These are phyloP conservation scores for Scyliorhinus canicula DNA, from an alignment of 2,797 vertebrate genomes.

Conservation along the genomic window DNA sequence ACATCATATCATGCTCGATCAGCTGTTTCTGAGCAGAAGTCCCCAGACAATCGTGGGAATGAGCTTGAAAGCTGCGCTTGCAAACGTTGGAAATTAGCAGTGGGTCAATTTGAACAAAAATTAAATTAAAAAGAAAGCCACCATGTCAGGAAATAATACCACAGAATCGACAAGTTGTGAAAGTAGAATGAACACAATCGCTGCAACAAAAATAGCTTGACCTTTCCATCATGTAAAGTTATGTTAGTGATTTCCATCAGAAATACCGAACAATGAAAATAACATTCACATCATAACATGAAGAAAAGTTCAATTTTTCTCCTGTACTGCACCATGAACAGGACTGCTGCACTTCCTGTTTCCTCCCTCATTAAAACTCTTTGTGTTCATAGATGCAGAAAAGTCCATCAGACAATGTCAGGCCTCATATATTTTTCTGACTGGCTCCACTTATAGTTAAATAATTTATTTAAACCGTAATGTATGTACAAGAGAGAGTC, in stretches of 20 bases:
- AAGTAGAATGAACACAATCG: neutral
- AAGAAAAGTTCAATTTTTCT: neutral
- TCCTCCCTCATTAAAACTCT: constrained; percentile 5
- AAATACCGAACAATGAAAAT: neutral
- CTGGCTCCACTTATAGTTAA: neutral
- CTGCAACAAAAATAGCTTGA: neutral
- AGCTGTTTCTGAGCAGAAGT: neutral
- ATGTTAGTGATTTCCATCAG: neutral
- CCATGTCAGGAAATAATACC: neutral
- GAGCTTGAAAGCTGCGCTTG: neutral
- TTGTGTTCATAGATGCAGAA: neutral
- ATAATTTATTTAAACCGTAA: neutral
- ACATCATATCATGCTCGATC: neutral
- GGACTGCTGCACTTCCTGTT: neutral
- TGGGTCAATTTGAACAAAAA: neutral
- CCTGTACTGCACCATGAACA: neutral
- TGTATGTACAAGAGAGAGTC: neutral
- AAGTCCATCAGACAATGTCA: neutral
- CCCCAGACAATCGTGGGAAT: constrained; percentile 3
- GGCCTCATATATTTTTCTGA: neutral
- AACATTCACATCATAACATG: neutral
- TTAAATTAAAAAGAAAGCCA: neutral
- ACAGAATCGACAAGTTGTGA: neutral
- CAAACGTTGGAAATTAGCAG: neutral
- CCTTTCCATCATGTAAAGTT: neutral